Percentiles rank a stretch among this genome's conserved stretches.
phyloP scores from a whole-genome alignment of 2,113 vertebrate species.

The Callopanchax toddi region DNA sequence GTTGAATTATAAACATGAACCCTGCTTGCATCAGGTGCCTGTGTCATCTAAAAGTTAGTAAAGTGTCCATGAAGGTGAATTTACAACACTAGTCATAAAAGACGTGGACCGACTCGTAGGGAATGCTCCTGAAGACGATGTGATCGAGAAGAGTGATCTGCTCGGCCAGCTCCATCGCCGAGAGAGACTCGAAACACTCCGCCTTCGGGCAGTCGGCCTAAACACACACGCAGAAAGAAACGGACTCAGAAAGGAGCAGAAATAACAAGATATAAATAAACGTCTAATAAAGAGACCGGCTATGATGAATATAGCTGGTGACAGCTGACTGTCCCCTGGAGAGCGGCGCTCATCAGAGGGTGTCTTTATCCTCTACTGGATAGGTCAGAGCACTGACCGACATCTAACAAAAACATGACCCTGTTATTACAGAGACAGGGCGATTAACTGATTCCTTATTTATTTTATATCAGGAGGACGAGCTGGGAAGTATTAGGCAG shows the following conservation, averaged over 20 bases:
- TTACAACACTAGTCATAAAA: not conserved
- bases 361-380: slow-evolving; percentile 10
- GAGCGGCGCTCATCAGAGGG: slow-evolving; percentile 14
- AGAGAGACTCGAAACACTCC: slow-evolving; percentile 92
- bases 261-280: slow-evolving; percentile 43
- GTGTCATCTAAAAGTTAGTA: not conserved
- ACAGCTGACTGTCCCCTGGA: slow-evolving; percentile 35
- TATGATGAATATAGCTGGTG: slow-evolving; percentile 32
- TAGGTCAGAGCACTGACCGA: slow-evolving; percentile 5
- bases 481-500: not conserved
- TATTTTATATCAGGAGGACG: not conserved
- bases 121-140: slow-evolving; percentile 94
- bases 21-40: not conserved
- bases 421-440: not conserved
- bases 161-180: slow-evolving; percentile 96
- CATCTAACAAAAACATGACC: not conserved
- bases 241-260: slow-evolving; percentile 24
- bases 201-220: slow-evolving; percentile 88
- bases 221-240: slow-evolving; percentile 3
- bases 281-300: slow-evolving; percentile 15
- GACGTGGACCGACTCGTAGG: slow-evolving; percentile 90
- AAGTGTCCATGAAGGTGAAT: not conserved
- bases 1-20: no score
- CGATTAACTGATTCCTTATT: not conserved
- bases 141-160: slow-evolving; percentile 97